Evolutionary conservation across 2,797 vertebrate species (phyloP).

Genomic region (Diceros bicornis): DNA sequence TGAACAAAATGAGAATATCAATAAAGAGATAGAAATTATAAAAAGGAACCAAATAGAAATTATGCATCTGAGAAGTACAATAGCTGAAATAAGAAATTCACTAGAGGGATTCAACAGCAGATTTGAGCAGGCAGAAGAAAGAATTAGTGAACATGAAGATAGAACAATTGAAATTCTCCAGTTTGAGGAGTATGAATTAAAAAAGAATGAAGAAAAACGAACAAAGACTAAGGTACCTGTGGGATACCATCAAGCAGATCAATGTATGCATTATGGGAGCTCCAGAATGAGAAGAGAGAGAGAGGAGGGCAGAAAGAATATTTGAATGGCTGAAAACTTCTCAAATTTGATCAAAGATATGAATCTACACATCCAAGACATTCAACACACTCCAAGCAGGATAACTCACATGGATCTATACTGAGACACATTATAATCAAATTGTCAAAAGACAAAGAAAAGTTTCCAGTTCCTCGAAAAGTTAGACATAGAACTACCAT

Average conservation of each 20-base stretch:
- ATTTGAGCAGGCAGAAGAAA: background rate
- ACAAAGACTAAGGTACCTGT: background rate
- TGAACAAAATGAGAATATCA: background rate
- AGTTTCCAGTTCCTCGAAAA: background rate
- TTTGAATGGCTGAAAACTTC: background rate
- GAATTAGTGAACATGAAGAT: background rate
- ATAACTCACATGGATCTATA: too few relatives aligned
- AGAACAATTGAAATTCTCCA: background rate
- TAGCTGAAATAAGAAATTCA: background rate
- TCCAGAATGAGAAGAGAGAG: background rate
- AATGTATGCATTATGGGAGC: background rate
- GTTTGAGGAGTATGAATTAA: background rate
- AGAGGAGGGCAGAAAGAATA: background rate
- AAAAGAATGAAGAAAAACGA: background rate
- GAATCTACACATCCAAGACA: too few relatives aligned
- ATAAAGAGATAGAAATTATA: background rate
- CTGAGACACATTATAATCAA: too few relatives aligned
- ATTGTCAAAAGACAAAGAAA: too few relatives aligned
- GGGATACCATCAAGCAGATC: background rate
- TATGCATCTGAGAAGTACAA: background rate
- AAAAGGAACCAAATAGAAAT: background rate
- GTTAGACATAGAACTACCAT: background rate
- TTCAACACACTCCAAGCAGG: too few relatives aligned
- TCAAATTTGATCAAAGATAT: background rate
- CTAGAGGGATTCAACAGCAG: background rate